Base-by-base conservation (phyloP, 2,797 vertebrate species). In the Falco cherrug region DNA sequence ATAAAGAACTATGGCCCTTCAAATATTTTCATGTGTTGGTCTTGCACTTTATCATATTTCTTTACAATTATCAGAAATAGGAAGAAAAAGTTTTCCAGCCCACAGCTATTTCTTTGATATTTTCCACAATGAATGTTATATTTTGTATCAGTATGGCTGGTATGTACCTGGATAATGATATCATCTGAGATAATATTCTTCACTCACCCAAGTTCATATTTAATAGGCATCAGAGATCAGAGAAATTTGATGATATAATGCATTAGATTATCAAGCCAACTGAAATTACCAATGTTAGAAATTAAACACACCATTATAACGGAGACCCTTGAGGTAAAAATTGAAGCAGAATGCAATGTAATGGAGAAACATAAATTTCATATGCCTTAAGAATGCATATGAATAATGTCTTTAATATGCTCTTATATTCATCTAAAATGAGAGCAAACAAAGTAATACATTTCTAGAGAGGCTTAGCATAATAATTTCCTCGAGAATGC, bases 401-500 rank as follows among this genome's bases (percentile, higher is more conserved):
- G 96, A 97, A 96, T 95, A 95, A 97, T 95, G 84, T 41, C 78
- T 88, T 97, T 94, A 97, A 97, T 97, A 93, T 86, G 71, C n/a
- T 97, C 87, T 97, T 97, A 97, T 75, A 96, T 97, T 94, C 41
- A 76, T 87, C 78, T 92, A 91, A 97, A 96, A 97, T 96, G 96
- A 97, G 94, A 97, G 83, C 84, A 95, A 84, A 96, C 88, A 94
- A 97, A 97, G 91, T 91, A 96, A 93, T 95, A 89, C 13, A 95
- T 95, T 97, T 91, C 75, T 89, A 76, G 80, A 96, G 92, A 97
- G 75, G 80, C 84, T 95, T 95, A 96, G 87, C 64, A 19, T 92
- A 92, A 92, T 90, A 74, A 95, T 96, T 96, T 97, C 73, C 90
- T 94, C 92, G 71, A 94, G 63, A 97, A 96, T 37, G 50, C n/a